Evolutionary conservation across 2,888 invertebrate species (phyloP).

Genomic region (Cephonodes hylas): DNA sequence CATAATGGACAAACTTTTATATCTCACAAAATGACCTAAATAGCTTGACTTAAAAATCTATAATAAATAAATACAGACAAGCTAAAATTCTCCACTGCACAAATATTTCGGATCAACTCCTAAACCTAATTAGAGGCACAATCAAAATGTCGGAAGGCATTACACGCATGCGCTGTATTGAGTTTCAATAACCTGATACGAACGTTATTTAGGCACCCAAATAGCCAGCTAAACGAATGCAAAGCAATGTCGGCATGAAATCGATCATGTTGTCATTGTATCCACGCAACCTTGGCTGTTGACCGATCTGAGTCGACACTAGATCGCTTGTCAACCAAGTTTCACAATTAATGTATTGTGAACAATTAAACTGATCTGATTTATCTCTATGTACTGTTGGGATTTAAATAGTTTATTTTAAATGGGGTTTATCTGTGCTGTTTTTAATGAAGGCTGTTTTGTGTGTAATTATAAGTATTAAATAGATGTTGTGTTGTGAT

Average conservation of each 20-base stretch:
- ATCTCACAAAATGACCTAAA: too few species aligned
- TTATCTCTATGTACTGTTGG: background rate
- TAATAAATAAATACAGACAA: too few species aligned
- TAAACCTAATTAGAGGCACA: background rate
- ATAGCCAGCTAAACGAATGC: conserved; percentile 4
- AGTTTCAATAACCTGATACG: background rate
- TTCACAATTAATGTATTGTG: conserved; percentile 3
- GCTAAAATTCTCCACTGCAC: too few species aligned
- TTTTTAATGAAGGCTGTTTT: background rate
- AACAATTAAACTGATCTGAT: background rate
- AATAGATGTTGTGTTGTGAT: too few species aligned
- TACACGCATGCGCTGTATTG: background rate
- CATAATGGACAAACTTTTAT: too few species aligned
- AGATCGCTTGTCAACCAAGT: background rate
- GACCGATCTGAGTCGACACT: conserved; percentile 26
- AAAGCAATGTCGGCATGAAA: conserved; percentile 17
- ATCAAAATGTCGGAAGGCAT: background rate
- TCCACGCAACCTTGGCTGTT: conserved; percentile 37
- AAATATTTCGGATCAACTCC: too few species aligned
- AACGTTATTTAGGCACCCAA: conserved; percentile 1
- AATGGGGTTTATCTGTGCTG: background rate
- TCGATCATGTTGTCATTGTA: conserved; percentile 24
- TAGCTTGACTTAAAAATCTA: too few species aligned
- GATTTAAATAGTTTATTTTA: background rate
- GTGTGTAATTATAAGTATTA: background rate